These are phyloP conservation scores for Dascyllus trimaculatus DNA, from an alignment of 2,113 vertebrate species.

Conservation along the genomic window DNA sequence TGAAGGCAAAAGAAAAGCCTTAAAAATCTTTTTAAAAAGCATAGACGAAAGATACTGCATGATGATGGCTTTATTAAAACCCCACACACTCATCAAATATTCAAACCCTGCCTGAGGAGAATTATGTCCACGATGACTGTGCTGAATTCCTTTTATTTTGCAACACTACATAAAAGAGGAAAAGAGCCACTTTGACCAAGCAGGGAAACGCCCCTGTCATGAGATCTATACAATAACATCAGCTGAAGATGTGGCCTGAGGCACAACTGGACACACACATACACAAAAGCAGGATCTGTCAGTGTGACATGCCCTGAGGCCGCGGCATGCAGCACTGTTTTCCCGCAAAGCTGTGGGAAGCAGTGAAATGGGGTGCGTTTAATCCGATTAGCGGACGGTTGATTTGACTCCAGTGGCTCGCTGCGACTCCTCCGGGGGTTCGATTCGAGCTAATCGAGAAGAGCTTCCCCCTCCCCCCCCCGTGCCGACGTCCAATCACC, in stretches of 20 bases:
- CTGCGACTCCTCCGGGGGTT: slow-evolving; percentile 45
- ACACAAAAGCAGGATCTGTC: slow-evolving; percentile 35
- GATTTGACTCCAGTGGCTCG: slow-evolving; percentile 71
- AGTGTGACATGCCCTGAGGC: slow-evolving; percentile 34
- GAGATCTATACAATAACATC: slow-evolving; percentile 52
- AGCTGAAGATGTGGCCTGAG: slow-evolving; percentile 32
- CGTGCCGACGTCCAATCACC: slow-evolving; percentile 12
- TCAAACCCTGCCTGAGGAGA: slow-evolving; percentile 22
- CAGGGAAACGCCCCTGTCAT: not conserved
- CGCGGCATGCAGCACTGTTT: slow-evolving; percentile 45
- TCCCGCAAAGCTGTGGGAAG: slow-evolving; percentile 61
- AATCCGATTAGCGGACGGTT: slow-evolving; percentile 73
- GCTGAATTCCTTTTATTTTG: slow-evolving; percentile 32
- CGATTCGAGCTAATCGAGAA: slow-evolving; percentile 34
- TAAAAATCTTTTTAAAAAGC: too few species aligned
- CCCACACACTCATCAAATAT: slow-evolving; percentile 40
- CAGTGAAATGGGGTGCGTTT: slow-evolving; percentile 76
- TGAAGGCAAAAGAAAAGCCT: too few species aligned
- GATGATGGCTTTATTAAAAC: slow-evolving; percentile 21
- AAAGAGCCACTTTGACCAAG: slow-evolving; percentile 9
- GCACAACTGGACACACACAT: slow-evolving; percentile 34
- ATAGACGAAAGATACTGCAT: not conserved
- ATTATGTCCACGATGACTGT: slow-evolving; percentile 23
- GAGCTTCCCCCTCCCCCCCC: too few species aligned
- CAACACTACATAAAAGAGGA: slow-evolving; percentile 28